Base-by-base conservation (phyloP, 64 coral and sea anemone genomes). In the Stylophora pistillata region DNA sequence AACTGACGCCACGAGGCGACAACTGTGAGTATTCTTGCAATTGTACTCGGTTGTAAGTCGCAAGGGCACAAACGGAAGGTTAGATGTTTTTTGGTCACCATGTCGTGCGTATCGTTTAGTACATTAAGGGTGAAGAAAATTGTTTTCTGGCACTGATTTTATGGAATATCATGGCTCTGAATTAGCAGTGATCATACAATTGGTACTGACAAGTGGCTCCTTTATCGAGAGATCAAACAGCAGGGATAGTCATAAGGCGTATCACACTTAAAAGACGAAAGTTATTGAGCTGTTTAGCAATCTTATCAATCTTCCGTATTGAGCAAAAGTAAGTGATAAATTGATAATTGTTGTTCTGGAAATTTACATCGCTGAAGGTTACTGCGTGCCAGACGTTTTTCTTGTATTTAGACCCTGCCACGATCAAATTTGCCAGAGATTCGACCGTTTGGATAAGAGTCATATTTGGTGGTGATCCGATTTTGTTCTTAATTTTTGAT, bases 231-330 rank as follows among this genome's bases (percentile, higher is more conserved):
- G 20, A 68, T 59, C 55, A 27, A 0, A 29, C 27, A 32, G 77
- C 26, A 79, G 56, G 53, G 27, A 18, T 58, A 56, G 56, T 61
- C 59, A 79, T 76, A 76, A 79, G 77, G 77, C 77, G 77, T 79
- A 59, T 31, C 55, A 20, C 75, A 78, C 75, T 78, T 78, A 10
- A 78, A 15, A 15, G 53, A 78, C 75, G 53, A 78, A 78, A 78
- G 47, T 23, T 23, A 76, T 76, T 76, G 32, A 53, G 73, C 18
- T 76, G 17, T 52, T 76, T 34, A 76, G 26, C n/a, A 29, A 79
- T 58, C 77, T 79, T 60, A 58, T 79, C 53, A 56, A 25, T 56
- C n/a, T 68, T n/a, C 20, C 13, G 10, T 11, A 3, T 11, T 11
- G 4, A n/a, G 26, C 23, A 68, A 25, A 26, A 33, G 73, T 20